phyloP scores from a whole-genome alignment of 2,888 invertebrate genomes.

The Xestia xanthographa region DNA sequence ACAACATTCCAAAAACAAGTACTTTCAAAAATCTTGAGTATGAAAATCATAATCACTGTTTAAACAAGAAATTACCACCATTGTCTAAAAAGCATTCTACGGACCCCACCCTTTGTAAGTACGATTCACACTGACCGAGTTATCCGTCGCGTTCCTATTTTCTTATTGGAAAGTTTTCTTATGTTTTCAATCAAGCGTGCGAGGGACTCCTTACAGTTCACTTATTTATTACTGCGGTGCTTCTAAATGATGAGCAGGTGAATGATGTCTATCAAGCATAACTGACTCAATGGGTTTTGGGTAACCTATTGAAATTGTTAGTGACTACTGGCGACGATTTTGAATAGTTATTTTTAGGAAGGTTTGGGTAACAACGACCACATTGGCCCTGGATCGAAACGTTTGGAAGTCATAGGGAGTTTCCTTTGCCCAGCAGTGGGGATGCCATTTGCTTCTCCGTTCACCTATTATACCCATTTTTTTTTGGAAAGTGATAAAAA shows the following conservation, averaged over 20 bases:
- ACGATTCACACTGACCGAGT: not conserved
- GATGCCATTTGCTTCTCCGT: no score
- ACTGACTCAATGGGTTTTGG: slow-evolving; percentile 12
- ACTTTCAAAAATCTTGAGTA: no score
- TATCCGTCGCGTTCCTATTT: slow-evolving; percentile 24
- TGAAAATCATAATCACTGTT: not conserved
- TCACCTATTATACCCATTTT: no score
- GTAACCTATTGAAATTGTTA: slow-evolving; percentile 12
- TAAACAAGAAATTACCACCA: not conserved
- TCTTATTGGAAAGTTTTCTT: slow-evolving; percentile 53
- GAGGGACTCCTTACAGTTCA: slow-evolving; percentile 43
- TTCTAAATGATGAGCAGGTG: slow-evolving; percentile 23
- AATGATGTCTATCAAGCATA: slow-evolving; percentile 39
- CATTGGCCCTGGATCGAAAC: no score
- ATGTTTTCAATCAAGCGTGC: slow-evolving; percentile 30
- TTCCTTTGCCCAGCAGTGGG: no score
- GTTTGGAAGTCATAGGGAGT: no score
- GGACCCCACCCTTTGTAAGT: not conserved
- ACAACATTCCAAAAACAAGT: no score
- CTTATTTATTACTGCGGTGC: slow-evolving; percentile 38
- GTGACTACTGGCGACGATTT: not conserved
- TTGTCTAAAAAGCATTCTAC: not conserved
- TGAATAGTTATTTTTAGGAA: slow-evolving; percentile 1
- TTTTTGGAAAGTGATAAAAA: no score
- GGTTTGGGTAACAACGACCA: not conserved